Evolutionary conservation across 2,888 invertebrate species (phyloP).

Genomic region (Drosophila fulvimacula): DNA sequence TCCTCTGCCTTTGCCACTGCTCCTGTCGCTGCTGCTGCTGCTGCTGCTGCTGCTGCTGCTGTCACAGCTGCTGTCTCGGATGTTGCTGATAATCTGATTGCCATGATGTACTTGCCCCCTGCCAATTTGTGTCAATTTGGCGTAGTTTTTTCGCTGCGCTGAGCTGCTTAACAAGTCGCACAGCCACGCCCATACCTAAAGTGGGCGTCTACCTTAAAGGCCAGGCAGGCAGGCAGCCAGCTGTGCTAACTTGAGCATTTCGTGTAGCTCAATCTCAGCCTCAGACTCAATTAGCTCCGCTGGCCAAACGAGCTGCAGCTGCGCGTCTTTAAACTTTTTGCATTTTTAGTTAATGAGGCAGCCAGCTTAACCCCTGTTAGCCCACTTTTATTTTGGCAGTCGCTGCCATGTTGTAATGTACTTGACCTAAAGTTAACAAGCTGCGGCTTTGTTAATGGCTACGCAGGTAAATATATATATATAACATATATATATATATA

Average conservation of each 20-base stretch:
- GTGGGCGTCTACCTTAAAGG: conserved; percentile 23
- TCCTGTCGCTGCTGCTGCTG: background rate
- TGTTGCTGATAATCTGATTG: conserved; percentile 66
- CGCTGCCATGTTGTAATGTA: conserved; percentile 24
- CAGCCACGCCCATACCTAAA: conserved; percentile 16
- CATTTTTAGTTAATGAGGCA: conserved; percentile 57
- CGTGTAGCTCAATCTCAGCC: conserved; percentile 9
- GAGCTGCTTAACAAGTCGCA: conserved; percentile 28
- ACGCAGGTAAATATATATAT: conserved; percentile 13
- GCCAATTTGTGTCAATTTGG: conserved; percentile 74
- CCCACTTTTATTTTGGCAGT: conserved; percentile 42
- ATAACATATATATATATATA: conserved; percentile 4
- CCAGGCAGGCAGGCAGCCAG: background rate
- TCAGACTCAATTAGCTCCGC: conserved; percentile 3
- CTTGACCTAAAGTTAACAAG: conserved; percentile 64
- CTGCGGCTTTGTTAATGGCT: conserved; percentile 18
- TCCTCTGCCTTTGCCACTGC: conserved; percentile 23
- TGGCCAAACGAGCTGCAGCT: conserved; percentile 8
- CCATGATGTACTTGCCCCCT: conserved; percentile 64
- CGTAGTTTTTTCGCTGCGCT: conserved; percentile 37
- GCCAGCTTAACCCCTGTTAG: conserved; percentile 65
- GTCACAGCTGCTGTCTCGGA: conserved; percentile 9
- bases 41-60: conserved; percentile 1
- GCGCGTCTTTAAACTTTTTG: conserved; percentile 10
- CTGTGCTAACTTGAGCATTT: conserved; percentile 11